Percentiles rank a stretch among this genome's conserved stretches.
These are phyloP conservation scores for Centropyge bicolor DNA, from an alignment of 2,797 vertebrate genomes.

Conservation along the genomic window DNA sequence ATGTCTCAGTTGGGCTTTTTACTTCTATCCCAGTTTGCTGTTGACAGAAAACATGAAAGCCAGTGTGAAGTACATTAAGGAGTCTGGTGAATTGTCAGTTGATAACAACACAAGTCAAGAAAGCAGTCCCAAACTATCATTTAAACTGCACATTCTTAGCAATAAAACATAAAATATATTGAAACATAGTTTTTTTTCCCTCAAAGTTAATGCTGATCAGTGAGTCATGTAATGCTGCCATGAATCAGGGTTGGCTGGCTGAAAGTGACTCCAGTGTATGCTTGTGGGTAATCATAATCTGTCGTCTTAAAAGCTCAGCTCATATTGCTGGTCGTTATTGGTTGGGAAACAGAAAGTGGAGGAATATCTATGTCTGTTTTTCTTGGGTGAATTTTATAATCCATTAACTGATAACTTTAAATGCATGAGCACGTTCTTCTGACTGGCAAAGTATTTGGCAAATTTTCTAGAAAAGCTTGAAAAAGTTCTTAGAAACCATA, in stretches of 20 bases:
- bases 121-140: background rate
- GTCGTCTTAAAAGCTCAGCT: constrained; percentile 30
- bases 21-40: background rate
- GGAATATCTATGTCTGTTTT: background rate
- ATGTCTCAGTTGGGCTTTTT: background rate
- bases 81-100: background rate
- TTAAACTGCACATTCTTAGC: background rate
- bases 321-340: background rate
- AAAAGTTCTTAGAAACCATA: constrained; percentile 1
- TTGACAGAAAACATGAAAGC: constrained; percentile 10
- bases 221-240: constrained; percentile 31
- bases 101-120: constrained; percentile 3
- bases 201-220: background rate
- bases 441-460: constrained; percentile 4
- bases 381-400: background rate
- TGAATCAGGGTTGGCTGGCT: constrained; percentile 32
- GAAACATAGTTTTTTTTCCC: constrained; percentile 1
- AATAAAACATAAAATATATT: constrained; percentile 3
- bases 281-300: constrained; percentile 23
- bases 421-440: background rate
- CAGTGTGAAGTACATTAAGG: background rate
- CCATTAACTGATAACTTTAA: constrained; percentile 17
- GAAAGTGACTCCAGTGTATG: constrained; percentile 23
- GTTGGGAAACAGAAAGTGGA: constrained; percentile 14
- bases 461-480: constrained; percentile 6